Base-by-base conservation (phyloP, 2,113 vertebrate species). In the Menura novaehollandiae region DNA sequence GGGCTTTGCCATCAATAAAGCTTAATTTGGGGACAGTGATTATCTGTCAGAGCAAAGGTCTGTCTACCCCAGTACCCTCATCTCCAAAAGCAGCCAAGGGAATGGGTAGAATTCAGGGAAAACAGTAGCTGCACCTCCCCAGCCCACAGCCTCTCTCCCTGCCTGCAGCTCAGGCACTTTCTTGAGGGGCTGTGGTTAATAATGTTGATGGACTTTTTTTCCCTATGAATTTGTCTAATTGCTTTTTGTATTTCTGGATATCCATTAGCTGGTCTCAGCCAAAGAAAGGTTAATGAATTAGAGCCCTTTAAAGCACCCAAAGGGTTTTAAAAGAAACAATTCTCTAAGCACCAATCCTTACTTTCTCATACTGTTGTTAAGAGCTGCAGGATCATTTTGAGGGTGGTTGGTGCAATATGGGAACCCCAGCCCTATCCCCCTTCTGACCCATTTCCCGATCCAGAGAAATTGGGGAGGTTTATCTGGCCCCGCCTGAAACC, bases 231-330 rank as follows among this genome's bases (percentile, higher is more conserved):
- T 77, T 84, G 55, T 74, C 84, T 92, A 94, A 97, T 95, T 94
- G 59, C 73, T 91, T 92, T 94, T 74, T 91, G 43, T 62, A 62
- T 92, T 94, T 81, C 64, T 86, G 55, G 28, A 49, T 89, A 74
- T 69, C 79, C 87, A 71, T 91, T 94, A 71, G 72, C 84, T 49
- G 35, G 43, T 53, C 28, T 91, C 63, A 95, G 67, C 58, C 59
- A 83, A 83, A 60, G 95, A 79, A 92, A 93, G 88, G 91, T 94
- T 95, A 94, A 97, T 95, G 94, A 94, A 90, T 93, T 85, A 47
- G 52, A 85, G 52, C 89, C 87, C 47, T 95, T 87, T 63, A 87
- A 94, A 93, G 33, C 1, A 6, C 76, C 60, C 52, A 32, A 52
- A 75, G 56, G 60, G 19, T 46, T 94, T 74, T 32, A 47, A 52